Evolutionary conservation across 2,797 vertebrate species (phyloP).

Genomic region (Melanotaenia nigrans): DNA sequence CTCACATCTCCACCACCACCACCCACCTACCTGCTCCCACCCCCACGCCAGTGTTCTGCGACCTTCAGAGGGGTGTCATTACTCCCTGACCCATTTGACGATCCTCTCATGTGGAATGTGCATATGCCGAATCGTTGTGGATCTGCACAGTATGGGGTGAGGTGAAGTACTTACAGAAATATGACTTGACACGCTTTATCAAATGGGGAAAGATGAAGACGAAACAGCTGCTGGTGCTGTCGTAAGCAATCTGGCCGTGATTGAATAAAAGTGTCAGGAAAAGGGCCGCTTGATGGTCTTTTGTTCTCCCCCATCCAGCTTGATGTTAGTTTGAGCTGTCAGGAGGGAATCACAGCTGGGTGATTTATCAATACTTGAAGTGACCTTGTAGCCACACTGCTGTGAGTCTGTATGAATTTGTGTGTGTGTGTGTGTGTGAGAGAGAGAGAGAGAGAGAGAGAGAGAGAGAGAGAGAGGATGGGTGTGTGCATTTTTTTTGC

Average conservation of each 20-base stretch:
- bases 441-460: no score
- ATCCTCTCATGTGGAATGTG: conserved; percentile 93
- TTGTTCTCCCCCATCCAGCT: conserved; percentile 99
- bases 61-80: conserved; percentile 97
- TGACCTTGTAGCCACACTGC: conserved; percentile 93
- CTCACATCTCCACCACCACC: conserved; percentile 41
- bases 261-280: conserved; percentile 99
- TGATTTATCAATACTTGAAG: conserved; percentile 99
- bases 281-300: conserved; percentile 99
- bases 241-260: conserved; percentile 99
- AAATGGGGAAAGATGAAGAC: conserved; percentile 99
- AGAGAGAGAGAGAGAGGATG: background rate
- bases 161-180: conserved; percentile 99
- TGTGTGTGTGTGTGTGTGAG: conserved; percentile 18
- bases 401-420: conserved; percentile 73
- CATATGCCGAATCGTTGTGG: conserved; percentile 93
- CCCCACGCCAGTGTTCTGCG: conserved; percentile 87
- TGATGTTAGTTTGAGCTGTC: conserved; percentile 99
- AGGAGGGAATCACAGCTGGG: conserved; percentile 99
- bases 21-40: conserved; percentile 64
- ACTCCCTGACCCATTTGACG: conserved; percentile 97
- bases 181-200: conserved; percentile 99
- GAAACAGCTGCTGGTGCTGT: conserved; percentile 99
- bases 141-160: conserved; percentile 90
- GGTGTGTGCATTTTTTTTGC: conserved; percentile 17